Percentiles rank a stretch among this genome's conserved stretches.
Evolutionary conservation across 2,888 invertebrate genomes (phyloP).

Genomic region (Latrodectus elegans): DNA sequence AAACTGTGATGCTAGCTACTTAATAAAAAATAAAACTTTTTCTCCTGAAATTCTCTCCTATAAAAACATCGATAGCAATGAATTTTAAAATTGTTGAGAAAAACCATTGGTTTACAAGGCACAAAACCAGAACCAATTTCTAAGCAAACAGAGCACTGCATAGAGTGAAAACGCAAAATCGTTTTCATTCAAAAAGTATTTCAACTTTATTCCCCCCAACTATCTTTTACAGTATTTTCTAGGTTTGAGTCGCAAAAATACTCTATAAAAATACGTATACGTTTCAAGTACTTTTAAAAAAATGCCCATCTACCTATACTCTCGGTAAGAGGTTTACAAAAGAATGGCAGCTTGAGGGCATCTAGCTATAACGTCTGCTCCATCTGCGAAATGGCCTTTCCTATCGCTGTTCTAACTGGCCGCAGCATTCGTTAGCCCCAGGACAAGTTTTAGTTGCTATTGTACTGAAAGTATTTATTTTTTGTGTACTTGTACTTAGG

Average conservation of each 20-base stretch:
- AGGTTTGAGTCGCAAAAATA: slow-evolving; percentile 36
- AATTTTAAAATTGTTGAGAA: no score
- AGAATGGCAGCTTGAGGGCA: slow-evolving; percentile 36
- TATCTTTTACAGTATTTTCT: slow-evolving; percentile 3
- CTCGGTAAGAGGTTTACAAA: slow-evolving; percentile 53
- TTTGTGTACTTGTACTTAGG: slow-evolving; percentile 16
- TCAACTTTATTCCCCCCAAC: slow-evolving; percentile 21
- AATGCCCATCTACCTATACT: slow-evolving; percentile 13
- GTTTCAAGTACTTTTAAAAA: slow-evolving; percentile 16
- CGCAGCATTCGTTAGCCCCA: slow-evolving; percentile 20
- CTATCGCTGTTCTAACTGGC: slow-evolving; percentile 55
- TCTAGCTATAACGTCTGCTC: slow-evolving; percentile 48
- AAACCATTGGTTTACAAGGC: no score
- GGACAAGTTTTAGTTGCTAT: slow-evolving; percentile 44
- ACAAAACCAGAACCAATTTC: no score
- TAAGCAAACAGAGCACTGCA: no score
- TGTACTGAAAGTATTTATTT: slow-evolving; percentile 37
- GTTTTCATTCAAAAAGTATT: slow-evolving; percentile 46
- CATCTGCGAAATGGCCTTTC: slow-evolving; percentile 51
- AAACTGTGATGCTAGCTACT: no score
- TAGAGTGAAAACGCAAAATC: slow-evolving; percentile 10
- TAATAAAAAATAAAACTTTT: no score
- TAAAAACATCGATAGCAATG: no score
- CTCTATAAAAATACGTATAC: slow-evolving; percentile 25
- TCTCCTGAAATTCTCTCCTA: no score